Percentiles rank a stretch among this genome's conserved stretches.
phyloP scores from a whole-genome alignment of 1,140 invertebrate species.

The Pogonognathellus flavescens region DNA sequence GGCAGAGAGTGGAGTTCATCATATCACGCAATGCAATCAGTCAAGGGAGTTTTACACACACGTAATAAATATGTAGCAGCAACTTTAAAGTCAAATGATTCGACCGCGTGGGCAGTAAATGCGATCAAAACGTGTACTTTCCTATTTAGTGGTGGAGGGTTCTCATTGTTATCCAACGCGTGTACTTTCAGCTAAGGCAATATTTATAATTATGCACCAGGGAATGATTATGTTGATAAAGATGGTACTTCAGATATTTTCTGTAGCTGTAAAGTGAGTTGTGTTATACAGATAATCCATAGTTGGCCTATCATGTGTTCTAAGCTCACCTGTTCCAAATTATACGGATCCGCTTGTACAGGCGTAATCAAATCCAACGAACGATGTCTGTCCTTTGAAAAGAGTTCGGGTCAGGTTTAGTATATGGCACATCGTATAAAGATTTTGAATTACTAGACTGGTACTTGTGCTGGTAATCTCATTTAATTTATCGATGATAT shows the following conservation, averaged over 20 bases:
- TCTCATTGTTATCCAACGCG: no score
- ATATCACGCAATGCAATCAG: conserved; percentile 46
- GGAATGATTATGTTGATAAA: conserved; percentile 11
- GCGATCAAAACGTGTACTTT: no score
- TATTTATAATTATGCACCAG: not conserved
- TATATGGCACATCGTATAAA: no score
- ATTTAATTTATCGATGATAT: conserved; percentile 37
- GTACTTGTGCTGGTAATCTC: not conserved
- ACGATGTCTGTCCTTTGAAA: no score
- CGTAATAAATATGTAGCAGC: no score
- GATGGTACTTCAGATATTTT: conserved; percentile 4
- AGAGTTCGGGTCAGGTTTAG: no score
- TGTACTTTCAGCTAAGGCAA: not conserved
- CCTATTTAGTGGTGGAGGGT: no score
- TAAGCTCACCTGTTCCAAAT: conserved; percentile 1
- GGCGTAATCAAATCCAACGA: not conserved
- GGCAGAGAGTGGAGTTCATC: not conserved
- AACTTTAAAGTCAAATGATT: no score
- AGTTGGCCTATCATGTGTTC: no score
- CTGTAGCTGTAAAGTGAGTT: not conserved
- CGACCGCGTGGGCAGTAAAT: no score
- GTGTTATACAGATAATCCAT: no score
- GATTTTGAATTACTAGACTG: no score
- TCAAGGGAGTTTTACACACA: not conserved
- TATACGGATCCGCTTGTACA: not conserved